phyloP scores from a whole-genome alignment of 2,888 invertebrate species.

The Meiosimyza platycephala region DNA sequence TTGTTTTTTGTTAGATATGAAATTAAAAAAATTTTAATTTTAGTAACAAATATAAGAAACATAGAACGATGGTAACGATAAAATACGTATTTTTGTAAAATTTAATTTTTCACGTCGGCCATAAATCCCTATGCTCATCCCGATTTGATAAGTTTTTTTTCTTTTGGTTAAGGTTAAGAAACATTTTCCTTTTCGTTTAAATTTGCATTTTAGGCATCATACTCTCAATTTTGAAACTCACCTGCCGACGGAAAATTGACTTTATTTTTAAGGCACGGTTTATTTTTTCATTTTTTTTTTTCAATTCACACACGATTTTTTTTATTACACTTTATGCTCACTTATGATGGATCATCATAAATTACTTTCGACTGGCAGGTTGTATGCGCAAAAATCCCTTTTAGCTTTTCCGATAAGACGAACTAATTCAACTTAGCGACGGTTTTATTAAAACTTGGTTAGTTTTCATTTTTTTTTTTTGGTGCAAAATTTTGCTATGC shows the following conservation, averaged over 20 bases:
- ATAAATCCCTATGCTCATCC: slow-evolving; percentile 69
- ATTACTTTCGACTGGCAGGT: background rate
- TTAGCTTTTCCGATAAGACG: slow-evolving; percentile 78
- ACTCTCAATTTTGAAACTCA: slow-evolving; percentile 56
- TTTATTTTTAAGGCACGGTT: slow-evolving; percentile 20
- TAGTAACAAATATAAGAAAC: slow-evolving; percentile 7
- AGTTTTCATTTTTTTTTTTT: slow-evolving; percentile 40
- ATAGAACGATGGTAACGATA: slow-evolving; percentile 16
- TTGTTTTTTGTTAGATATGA: slow-evolving; percentile 16
- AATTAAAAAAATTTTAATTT: background rate
- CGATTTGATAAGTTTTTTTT: slow-evolving; percentile 54
- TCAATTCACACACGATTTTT: slow-evolving; percentile 36
- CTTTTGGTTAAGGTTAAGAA: slow-evolving; percentile 38
- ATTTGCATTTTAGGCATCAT: slow-evolving; percentile 62
- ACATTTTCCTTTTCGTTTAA: slow-evolving; percentile 53
- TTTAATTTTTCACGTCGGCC: slow-evolving; percentile 65
- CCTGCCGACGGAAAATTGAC: slow-evolving; percentile 61
- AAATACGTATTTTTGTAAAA: slow-evolving; percentile 24
- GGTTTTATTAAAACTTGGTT: slow-evolving; percentile 14
- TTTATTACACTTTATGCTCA: slow-evolving; percentile 33
- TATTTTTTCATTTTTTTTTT: slow-evolving; percentile 18
- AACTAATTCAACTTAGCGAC: slow-evolving; percentile 41
- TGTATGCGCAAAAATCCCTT: slow-evolving; percentile 72
- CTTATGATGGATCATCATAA: background rate
- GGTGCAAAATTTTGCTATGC: slow-evolving; percentile 38